These are phyloP conservation scores for Drosophila orena DNA, from an alignment of 1,140 invertebrate species.

Conservation along the genomic window DNA sequence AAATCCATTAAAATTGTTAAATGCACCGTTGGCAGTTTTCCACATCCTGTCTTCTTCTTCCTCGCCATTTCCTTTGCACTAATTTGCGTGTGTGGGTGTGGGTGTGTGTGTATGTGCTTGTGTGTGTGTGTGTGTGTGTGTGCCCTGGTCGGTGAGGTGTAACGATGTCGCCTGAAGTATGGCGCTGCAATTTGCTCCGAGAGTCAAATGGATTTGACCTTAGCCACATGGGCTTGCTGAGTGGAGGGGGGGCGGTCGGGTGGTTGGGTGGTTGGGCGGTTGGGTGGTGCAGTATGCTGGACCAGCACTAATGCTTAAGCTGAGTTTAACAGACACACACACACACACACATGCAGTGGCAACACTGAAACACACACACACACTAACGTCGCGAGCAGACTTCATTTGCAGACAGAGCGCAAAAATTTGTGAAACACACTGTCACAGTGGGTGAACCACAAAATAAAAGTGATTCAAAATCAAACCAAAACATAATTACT, in stretches of 20 bases:
- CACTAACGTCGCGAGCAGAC: slow-evolving; percentile 49
- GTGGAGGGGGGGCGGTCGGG: neutral
- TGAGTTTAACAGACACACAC: slow-evolving; percentile 70
- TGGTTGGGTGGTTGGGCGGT: neutral
- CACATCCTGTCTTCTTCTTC: slow-evolving; percentile 38
- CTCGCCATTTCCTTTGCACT: slow-evolving; percentile 60
- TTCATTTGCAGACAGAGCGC: slow-evolving; percentile 64
- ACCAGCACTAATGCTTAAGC: slow-evolving; percentile 79
- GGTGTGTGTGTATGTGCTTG: neutral
- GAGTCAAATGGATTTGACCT: slow-evolving; percentile 81
- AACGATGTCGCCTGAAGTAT: slow-evolving; percentile 65
- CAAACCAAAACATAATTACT: neutral
- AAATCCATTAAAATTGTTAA: slow-evolving; percentile 79
- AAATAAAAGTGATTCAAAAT: neutral
- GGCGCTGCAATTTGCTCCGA: slow-evolving; percentile 75
- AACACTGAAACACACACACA: slow-evolving; percentile 7
- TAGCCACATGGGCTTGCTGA: slow-evolving; percentile 51
- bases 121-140: slow-evolving; percentile 26
- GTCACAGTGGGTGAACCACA: slow-evolving; percentile 11
- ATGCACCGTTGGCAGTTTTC: slow-evolving; percentile 73
- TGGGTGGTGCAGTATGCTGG: slow-evolving; percentile 36
- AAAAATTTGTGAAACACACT: slow-evolving; percentile 20
- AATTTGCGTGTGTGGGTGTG: slow-evolving; percentile 62
- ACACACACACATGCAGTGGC: neutral
- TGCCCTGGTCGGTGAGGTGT: slow-evolving; percentile 64